These are phyloP conservation scores for Homalodisca vitripennis DNA, from an alignment of 1,140 invertebrate genomes.

Conservation along the genomic window DNA sequence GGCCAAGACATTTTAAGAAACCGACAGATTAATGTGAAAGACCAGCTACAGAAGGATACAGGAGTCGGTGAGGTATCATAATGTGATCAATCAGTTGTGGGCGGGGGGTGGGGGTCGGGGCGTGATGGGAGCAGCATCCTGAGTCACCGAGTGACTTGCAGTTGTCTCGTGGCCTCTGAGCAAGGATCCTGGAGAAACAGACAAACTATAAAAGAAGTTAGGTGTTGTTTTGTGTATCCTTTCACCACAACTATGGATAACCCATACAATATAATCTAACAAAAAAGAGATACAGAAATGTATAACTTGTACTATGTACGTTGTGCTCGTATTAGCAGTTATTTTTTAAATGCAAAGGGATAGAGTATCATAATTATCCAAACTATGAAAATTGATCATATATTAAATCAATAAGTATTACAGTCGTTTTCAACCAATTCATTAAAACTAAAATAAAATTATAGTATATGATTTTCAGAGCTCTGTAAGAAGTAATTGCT, in stretches of 20 bases:
- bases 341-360: background rate
- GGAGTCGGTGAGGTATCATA: background rate
- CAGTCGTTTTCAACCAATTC: no score
- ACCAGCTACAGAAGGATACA: background rate
- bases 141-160: background rate
- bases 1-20: no score
- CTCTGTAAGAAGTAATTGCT: no score
- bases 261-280: background rate
- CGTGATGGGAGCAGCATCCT: background rate
- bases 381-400: no score
- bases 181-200: background rate
- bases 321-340: background rate
- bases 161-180: background rate
- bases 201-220: background rate
- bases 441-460: no score
- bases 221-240: background rate
- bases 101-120: no score
- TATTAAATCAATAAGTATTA: no score
- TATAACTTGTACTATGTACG: background rate
- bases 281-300: background rate
- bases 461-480: no score
- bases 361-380: background rate
- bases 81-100: constrained; percentile 6
- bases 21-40: no score
- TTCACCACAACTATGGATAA: background rate